Evolutionary conservation across 2,888 invertebrate species (phyloP).

Genomic region (Trilocha varians): DNA sequence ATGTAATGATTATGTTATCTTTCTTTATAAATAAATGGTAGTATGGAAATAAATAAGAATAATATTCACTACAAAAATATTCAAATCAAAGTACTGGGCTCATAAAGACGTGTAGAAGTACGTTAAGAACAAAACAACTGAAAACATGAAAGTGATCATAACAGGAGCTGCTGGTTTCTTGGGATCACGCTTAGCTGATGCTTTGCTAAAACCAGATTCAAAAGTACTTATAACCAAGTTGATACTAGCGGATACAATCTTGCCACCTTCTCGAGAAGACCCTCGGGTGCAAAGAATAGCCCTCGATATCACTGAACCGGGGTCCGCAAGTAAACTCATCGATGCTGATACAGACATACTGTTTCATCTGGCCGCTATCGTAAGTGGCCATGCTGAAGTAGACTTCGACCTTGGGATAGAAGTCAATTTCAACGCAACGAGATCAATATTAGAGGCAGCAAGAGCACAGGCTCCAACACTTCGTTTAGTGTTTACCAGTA

Average conservation of each 20-base stretch:
- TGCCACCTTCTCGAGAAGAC: constrained; percentile 12
- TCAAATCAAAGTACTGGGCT: neutral
- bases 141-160: constrained; percentile 40
- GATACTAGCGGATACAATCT: constrained; percentile 25
- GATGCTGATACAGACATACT: constrained; percentile 28
- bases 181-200: constrained; percentile 34
- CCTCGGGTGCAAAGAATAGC: constrained; percentile 9
- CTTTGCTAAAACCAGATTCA: constrained; percentile 23
- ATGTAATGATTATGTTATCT: neutral
- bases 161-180: constrained; percentile 50
- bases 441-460: constrained; percentile 41
- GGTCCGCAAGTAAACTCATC: constrained; percentile 30
- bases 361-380: constrained; percentile 55
- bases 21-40: neutral
- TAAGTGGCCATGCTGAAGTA: constrained; percentile 53
- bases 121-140: neutral
- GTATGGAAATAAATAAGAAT: neutral
- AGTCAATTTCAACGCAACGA: constrained; percentile 52
- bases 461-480: constrained; percentile 27
- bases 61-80: neutral
- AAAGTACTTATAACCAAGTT: constrained; percentile 25
- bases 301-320: constrained; percentile 16
- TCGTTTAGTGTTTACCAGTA: constrained; percentile 47
- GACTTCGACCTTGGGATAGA: constrained; percentile 51
- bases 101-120: neutral